phyloP scores from a whole-genome alignment of 2,888 invertebrate species.

The Trissoscelio sp. region DNA sequence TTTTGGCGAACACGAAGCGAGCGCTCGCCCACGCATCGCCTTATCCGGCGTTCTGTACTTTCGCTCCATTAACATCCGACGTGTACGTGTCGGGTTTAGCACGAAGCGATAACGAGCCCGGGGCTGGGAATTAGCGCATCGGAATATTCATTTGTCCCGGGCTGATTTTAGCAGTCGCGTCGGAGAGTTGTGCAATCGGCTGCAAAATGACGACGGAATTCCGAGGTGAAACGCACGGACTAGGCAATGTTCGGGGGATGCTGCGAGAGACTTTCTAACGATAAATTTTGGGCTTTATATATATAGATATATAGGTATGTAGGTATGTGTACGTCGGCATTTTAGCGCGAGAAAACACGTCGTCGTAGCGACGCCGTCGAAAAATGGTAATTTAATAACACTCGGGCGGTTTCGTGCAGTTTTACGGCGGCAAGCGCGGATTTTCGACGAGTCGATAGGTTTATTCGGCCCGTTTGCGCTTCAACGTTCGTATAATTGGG shows the following conservation, averaged over 20 bases:
- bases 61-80: conserved; percentile 69
- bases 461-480: conserved; percentile 4
- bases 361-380: conserved; percentile 7
- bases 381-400: conserved; percentile 28
- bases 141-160: conserved; percentile 65
- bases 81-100: conserved; percentile 62
- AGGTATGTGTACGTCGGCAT: neutral
- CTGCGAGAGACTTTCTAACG: conserved; percentile 37
- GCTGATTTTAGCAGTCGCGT: conserved; percentile 44
- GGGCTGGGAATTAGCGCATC: conserved; percentile 62
- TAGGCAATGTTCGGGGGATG: conserved; percentile 12
- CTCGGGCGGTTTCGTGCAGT: neutral
- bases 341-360: neutral
- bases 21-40: conserved; percentile 66
- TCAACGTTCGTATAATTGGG: conserved; percentile 35
- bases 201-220: conserved; percentile 19
- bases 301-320: neutral
- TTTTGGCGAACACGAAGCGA: conserved; percentile 63
- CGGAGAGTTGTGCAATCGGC: conserved; percentile 49
- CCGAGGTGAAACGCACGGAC: conserved; percentile 18
- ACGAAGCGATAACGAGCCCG: conserved; percentile 60
- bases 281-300: conserved; percentile 31
- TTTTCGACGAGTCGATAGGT: conserved; percentile 10
- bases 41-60: conserved; percentile 67
- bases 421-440: neutral